phyloP scores from a whole-genome alignment of 1,140 invertebrate genomes.

The Thereuonema tuberculata region DNA sequence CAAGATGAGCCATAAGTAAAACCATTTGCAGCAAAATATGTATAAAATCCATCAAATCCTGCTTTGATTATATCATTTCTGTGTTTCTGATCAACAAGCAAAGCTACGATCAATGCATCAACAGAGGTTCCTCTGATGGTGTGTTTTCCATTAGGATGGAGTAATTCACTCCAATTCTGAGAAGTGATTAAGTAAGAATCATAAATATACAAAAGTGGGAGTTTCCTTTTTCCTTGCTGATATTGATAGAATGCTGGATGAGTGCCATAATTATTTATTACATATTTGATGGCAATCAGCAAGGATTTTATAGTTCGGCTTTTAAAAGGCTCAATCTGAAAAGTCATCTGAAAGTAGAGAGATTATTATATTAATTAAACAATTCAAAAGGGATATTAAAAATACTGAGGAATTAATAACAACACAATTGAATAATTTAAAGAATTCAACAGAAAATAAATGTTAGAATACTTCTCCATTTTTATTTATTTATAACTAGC shows the following conservation, averaged over 20 bases:
- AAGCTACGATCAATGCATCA: slow-evolving; percentile 35
- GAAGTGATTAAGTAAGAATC: slow-evolving; percentile 31
- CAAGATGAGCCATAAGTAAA: slow-evolving; percentile 35
- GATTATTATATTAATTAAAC: too few relatives aligned
- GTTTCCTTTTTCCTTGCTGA: slow-evolving; percentile 18
- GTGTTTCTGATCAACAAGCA: slow-evolving; percentile 31
- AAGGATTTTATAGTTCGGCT: slow-evolving; percentile 27
- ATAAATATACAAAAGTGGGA: slow-evolving; percentile 38
- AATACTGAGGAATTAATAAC: too few relatives aligned
- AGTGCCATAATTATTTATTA: slow-evolving; percentile 32
- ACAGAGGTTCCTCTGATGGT: slow-evolving; percentile 31
- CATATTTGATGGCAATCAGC: slow-evolving; percentile 29
- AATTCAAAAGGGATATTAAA: too few relatives aligned
- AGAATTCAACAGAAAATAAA: too few relatives aligned
- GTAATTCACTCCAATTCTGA: slow-evolving; percentile 29
- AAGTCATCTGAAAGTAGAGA: slow-evolving; percentile 29
- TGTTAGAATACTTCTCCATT: too few relatives aligned
- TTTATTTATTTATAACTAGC: too few relatives aligned
- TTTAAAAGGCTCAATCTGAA: slow-evolving; percentile 39
- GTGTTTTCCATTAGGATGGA: slow-evolving; percentile 22
- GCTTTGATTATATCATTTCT: slow-evolving; percentile 23
- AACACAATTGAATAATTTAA: too few relatives aligned
- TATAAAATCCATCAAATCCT: slow-evolving; percentile 40
- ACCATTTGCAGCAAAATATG: slow-evolving; percentile 38
- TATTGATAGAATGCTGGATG: slow-evolving; percentile 36